Conservation (phyloP, 2,113 vertebrate species). For the Steatornis caripensis region DNA sequence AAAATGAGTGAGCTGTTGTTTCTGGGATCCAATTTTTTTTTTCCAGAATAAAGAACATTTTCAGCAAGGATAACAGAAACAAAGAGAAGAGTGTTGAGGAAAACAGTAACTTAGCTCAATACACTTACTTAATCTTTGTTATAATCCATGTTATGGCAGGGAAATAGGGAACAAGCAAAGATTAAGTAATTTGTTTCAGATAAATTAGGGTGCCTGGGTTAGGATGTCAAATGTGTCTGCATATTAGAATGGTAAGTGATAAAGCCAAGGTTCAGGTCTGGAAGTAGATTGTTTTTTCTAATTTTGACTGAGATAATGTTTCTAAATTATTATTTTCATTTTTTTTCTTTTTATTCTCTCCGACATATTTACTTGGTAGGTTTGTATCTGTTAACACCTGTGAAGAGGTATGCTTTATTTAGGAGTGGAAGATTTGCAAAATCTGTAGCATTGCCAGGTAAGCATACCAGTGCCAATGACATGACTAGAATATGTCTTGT, state of each 20-base stretch:
- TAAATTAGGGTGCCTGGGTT: neutral
- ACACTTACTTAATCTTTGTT: neutral
- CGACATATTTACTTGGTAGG: neutral
- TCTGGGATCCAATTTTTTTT: neutral
- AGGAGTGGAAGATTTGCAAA: neutral
- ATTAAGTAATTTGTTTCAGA: neutral
- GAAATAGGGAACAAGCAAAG: neutral
- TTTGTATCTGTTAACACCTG: neutral
- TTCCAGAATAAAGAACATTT: neutral
- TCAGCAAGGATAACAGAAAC: neutral
- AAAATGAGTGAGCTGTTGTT: neutral
- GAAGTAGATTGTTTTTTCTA: neutral
- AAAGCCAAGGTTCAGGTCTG: neutral
- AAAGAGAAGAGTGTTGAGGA: neutral
- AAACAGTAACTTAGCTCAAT: neutral
- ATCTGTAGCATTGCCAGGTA: accelerated
- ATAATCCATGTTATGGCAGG: neutral
- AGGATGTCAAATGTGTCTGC: neutral
- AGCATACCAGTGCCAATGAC: neutral
- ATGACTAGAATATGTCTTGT: neutral
- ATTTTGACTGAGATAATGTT: neutral
- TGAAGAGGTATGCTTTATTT: neutral
- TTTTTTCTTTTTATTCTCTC: neutral
- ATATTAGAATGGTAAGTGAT: neutral
- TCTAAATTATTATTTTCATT: neutral